phyloP scores from a whole-genome alignment of 2,113 vertebrate genomes.

The Tapirus terrestris region DNA sequence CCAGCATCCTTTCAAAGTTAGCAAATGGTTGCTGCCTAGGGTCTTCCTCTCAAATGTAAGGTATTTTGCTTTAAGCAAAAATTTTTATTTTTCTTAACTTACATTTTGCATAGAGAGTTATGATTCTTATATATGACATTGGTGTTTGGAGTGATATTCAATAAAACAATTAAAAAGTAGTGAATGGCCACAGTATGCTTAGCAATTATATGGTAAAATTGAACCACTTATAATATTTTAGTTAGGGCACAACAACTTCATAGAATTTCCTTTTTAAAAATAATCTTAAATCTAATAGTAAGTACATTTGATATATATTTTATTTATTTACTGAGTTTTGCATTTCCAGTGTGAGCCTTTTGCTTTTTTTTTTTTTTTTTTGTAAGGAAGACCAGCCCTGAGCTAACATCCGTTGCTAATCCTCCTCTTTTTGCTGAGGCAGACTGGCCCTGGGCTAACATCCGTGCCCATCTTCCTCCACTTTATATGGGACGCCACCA shows the following conservation, averaged over 20 bases:
- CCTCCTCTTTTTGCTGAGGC: too few species aligned
- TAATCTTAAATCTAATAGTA: conserved; percentile 7
- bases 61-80: not conserved
- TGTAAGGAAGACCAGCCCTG: too few species aligned
- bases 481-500: too few species aligned
- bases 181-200: not conserved
- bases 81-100: not conserved
- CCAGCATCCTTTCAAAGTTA: not conserved
- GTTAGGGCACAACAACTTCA: not conserved
- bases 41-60: not conserved
- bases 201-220: not conserved
- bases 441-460: too few species aligned
- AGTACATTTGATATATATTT: not conserved
- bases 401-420: too few species aligned
- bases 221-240: not conserved
- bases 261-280: conserved; percentile 4
- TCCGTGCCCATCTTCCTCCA: too few species aligned
- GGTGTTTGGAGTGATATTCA: not conserved
- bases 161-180: not conserved
- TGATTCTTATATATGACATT: not conserved
- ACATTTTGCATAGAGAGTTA: not conserved
- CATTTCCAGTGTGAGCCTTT: not conserved
- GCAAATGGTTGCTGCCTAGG: not conserved
- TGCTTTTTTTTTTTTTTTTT: not conserved
- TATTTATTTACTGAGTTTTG: not conserved